Conservation (phyloP, 2,888 invertebrate genomes). For the Orthonychiurus folsomi region DNA sequence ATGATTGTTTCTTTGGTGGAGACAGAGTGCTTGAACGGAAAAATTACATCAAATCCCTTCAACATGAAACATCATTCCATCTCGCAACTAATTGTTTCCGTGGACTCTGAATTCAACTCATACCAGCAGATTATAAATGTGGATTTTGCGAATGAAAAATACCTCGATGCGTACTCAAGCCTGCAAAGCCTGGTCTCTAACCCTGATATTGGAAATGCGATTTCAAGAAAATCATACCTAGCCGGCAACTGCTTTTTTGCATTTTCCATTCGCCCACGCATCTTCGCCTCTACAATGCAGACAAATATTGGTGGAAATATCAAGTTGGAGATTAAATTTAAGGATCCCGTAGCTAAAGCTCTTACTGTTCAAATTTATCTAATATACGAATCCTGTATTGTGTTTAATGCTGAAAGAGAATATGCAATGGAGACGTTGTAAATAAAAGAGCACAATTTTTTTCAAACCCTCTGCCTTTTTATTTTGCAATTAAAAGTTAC, state of each 20-base stretch:
- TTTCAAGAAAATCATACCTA: background rate
- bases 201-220: background rate
- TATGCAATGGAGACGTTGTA: background rate
- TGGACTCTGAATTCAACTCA: background rate
- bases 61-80: background rate
- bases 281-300: background rate
- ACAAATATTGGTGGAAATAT: background rate
- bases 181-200: background rate
- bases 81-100: background rate
- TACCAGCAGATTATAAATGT: background rate
- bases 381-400: background rate
- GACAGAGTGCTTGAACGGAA: background rate
- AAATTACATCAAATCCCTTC: background rate
- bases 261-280: background rate
- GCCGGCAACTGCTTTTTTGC: background rate
- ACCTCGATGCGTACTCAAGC: background rate
- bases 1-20: background rate
- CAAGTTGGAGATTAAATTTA: background rate
- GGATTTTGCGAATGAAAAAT: background rate
- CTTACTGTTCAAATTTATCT: background rate
- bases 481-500: background rate
- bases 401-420: background rate
- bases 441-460: background rate
- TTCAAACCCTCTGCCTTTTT: too few relatives aligned
- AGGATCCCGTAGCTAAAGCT: background rate